Percentiles rank a stretch among this genome's conserved stretches.
These are phyloP conservation scores for Channallabes apus DNA, from an alignment of 2,797 vertebrate species.

Conservation along the genomic window DNA sequence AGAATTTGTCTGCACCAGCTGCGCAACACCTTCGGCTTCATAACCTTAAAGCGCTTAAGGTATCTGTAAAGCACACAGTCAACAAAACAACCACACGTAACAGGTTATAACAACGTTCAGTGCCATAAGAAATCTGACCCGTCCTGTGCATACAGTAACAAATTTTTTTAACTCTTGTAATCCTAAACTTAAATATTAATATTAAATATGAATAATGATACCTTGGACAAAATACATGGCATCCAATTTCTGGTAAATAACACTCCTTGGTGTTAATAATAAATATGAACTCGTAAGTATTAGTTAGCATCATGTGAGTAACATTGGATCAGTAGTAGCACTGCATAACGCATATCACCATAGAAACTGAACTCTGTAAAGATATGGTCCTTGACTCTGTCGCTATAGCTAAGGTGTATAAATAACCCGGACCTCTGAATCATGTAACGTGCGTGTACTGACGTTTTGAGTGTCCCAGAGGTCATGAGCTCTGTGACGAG, in stretches of 20 bases:
- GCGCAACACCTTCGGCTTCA: constrained; percentile 95
- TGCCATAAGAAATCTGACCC: neutral
- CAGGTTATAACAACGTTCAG: neutral
- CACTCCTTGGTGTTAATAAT: neutral
- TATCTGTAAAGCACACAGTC: constrained; percentile 74
- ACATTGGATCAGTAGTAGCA: neutral
- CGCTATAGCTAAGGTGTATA: constrained; percentile 20
- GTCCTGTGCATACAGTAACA: neutral
- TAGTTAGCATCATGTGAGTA: neutral
- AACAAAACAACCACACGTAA: neutral
- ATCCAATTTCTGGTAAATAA: neutral
- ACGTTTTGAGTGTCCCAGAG: constrained; percentile 97
- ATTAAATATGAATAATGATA: neutral
- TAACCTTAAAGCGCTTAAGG: constrained; percentile 95
- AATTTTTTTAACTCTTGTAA: neutral
- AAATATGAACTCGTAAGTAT: neutral
- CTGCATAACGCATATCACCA: constrained; percentile 11
- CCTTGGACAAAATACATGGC: neutral
- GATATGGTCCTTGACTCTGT: neutral
- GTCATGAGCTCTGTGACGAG: constrained; percentile 97
- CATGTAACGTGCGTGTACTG: constrained; percentile 51
- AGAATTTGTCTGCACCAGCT: constrained; percentile 97
- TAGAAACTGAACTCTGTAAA: constrained; percentile 31
- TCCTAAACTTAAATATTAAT: neutral
- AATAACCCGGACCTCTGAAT: constrained; percentile 21